Evolutionary conservation across 2,113 vertebrate genomes (phyloP).

Genomic region (Colossoma macropomum): DNA sequence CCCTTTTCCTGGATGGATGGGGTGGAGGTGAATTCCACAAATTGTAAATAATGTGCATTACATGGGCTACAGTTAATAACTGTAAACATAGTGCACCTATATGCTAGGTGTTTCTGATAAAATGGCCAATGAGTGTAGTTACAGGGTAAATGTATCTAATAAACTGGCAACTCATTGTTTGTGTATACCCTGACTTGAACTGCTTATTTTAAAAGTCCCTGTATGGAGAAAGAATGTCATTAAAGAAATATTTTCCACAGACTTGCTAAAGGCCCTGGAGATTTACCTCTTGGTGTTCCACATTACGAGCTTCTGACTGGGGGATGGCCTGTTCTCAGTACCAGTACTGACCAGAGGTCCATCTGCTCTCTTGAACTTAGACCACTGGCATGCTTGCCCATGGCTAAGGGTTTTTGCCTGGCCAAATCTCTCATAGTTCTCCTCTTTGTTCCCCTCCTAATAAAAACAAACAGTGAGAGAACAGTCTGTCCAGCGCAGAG

Average conservation of each 20-base stretch:
- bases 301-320: constrained; percentile 10
- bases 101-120: too few species aligned
- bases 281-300: constrained; percentile 20
- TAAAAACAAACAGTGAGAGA: constrained; percentile 61
- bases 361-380: constrained; percentile 9
- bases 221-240: constrained; percentile 6
- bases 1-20: too few species aligned
- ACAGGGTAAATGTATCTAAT: too few species aligned
- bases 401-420: neutral
- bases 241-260: constrained; percentile 33
- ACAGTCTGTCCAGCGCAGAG: constrained; percentile 43
- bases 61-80: too few species aligned
- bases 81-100: too few species aligned
- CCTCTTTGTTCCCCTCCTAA: constrained; percentile 48
- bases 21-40: too few species aligned
- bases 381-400: constrained; percentile 7
- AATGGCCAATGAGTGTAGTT: too few species aligned
- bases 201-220: neutral
- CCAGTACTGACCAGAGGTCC: neutral
- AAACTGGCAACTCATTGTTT: too few species aligned
- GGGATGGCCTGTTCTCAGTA: neutral
- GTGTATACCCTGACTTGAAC: too few species aligned
- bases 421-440: constrained; percentile 31
- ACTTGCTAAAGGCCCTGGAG: constrained; percentile 2
- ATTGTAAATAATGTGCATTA: too few species aligned